Evolutionary conservation across 1,140 invertebrate genomes (phyloP).

Genomic region (Hyphantria cunea): DNA sequence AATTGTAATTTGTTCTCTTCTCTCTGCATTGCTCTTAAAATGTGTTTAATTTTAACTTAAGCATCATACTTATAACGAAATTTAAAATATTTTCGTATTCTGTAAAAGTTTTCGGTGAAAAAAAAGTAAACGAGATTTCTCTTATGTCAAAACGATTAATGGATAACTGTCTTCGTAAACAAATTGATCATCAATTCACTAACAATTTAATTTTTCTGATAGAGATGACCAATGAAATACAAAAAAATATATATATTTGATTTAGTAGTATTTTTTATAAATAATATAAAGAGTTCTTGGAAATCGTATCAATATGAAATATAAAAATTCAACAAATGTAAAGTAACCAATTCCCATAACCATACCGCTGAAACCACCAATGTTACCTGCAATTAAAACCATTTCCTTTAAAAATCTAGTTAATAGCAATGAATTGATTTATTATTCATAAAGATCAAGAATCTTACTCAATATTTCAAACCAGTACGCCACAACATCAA

Average conservation of each 20-base stretch:
- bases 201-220: too few species aligned
- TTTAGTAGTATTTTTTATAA: constrained; percentile 8
- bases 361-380: constrained; percentile 59
- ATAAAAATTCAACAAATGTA: constrained; percentile 51
- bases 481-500: constrained; percentile 64
- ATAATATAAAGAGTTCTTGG: constrained; percentile 20
- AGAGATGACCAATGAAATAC: too few species aligned
- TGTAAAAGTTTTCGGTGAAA: too few species aligned
- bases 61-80: too few species aligned
- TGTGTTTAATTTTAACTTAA: too few species aligned
- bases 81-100: too few species aligned
- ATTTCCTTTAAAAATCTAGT: not conserved
- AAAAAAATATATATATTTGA: not conserved
- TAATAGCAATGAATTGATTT: not conserved
- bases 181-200: too few species aligned
- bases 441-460: not conserved
- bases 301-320: constrained; percentile 53
- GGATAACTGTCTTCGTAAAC: too few species aligned
- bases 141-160: too few species aligned
- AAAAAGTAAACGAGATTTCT: too few species aligned
- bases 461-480: constrained; percentile 64
- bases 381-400: constrained; percentile 54
- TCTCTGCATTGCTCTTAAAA: not conserved
- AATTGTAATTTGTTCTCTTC: constrained; percentile 16
- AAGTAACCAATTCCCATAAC: constrained; percentile 57